These are phyloP conservation scores for Meleagris gallopavo DNA, from an alignment of 2,113 vertebrate species.

Conservation along the genomic window DNA sequence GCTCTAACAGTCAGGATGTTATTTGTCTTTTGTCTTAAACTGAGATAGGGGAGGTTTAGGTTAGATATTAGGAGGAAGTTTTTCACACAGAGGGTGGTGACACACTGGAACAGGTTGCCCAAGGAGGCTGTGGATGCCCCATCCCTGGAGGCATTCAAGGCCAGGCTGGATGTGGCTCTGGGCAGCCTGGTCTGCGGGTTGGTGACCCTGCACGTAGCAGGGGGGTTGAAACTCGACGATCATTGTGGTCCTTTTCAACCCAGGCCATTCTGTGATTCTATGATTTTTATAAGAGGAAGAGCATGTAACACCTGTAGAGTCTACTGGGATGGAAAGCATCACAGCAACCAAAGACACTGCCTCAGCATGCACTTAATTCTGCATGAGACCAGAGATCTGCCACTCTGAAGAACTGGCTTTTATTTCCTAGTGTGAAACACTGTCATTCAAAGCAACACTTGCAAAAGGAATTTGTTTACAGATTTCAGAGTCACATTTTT, in stretches of 20 bases:
- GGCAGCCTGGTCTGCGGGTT: too few relatives aligned
- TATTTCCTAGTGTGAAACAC: background rate
- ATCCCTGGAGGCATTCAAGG: too few relatives aligned
- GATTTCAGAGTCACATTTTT: accelerated
- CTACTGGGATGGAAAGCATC: background rate
- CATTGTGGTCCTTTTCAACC: too few relatives aligned
- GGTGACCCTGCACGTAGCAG: too few relatives aligned
- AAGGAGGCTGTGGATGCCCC: too few relatives aligned
- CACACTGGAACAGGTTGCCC: too few relatives aligned
- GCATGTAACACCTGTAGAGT: background rate
- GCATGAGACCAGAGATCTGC: background rate
- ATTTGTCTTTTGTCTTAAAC: background rate
- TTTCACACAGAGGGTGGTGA: too few relatives aligned
- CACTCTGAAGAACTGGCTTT: background rate
- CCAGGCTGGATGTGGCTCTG: too few relatives aligned
- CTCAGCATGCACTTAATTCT: background rate
- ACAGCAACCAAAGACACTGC: background rate
- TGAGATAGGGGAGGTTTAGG: too few relatives aligned
- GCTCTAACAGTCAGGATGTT: background rate
- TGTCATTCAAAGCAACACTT: background rate
- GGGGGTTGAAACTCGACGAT: too few relatives aligned
- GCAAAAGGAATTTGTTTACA: background rate
- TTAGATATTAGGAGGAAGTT: too few relatives aligned
- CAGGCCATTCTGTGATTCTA: too few relatives aligned
- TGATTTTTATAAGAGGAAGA: background rate